phyloP scores from a whole-genome alignment of 1,140 invertebrate species.

The Drepana arcuata region DNA sequence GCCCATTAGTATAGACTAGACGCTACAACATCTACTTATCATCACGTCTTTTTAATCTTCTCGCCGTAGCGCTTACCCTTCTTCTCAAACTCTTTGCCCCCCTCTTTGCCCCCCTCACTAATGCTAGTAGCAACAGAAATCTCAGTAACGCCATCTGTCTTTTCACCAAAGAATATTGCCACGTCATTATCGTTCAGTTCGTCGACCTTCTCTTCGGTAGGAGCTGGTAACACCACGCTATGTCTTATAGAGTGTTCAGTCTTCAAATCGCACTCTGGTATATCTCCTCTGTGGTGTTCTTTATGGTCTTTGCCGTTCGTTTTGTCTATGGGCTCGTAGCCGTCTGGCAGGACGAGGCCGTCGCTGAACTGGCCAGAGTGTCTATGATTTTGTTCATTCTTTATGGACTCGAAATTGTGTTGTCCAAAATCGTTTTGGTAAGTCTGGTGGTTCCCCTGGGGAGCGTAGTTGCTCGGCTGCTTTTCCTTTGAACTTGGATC shows the following conservation, averaged over 20 bases:
- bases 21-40: background rate
- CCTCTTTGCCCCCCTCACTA: conserved; percentile 42
- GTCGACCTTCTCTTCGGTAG: conserved; percentile 31
- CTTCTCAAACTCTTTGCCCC: no score
- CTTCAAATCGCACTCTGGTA: conserved; percentile 49
- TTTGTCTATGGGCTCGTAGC: conserved; percentile 54
- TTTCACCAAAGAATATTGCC: conserved; percentile 63
- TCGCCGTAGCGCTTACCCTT: conserved; percentile 6
- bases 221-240: conserved; percentile 45
- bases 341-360: conserved; percentile 42
- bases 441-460: conserved; percentile 13
- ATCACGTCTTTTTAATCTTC: background rate
- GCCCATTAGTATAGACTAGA: conserved; percentile 3
- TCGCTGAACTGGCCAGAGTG: conserved; percentile 5
- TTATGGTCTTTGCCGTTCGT: conserved; percentile 35
- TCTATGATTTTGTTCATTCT: background rate
- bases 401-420: background rate
- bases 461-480: conserved; percentile 12
- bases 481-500: conserved; percentile 30
- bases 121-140: conserved; percentile 63
- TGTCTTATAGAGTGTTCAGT: conserved; percentile 45
- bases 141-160: conserved; percentile 55
- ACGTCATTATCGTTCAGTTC: conserved; percentile 71
- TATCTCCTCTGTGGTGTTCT: conserved; percentile 41
- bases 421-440: conserved; percentile 4